These are phyloP conservation scores for Nomia melanderi DNA, from an alignment of 1,140 invertebrate genomes.

Conservation along the genomic window DNA sequence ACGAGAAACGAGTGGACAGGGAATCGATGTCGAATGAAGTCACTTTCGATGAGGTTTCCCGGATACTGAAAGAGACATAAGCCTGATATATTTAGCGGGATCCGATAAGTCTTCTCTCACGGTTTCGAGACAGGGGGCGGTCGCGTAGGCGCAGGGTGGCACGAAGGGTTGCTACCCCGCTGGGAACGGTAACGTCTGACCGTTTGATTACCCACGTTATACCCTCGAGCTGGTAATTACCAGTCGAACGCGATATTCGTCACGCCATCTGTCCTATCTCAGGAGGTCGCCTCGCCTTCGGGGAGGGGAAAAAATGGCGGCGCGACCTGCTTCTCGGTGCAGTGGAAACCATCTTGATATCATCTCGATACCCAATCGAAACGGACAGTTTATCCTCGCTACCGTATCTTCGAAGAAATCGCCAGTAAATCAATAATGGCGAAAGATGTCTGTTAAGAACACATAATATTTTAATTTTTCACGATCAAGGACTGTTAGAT, in stretches of 20 bases:
- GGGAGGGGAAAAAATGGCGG: constrained; percentile 11
- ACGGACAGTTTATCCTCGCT: too few relatives aligned
- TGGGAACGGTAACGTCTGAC: constrained; percentile 61
- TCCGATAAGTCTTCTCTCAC: constrained; percentile 38
- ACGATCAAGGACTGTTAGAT: too few relatives aligned
- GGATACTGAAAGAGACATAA: constrained; percentile 34
- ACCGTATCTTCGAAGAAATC: background rate
- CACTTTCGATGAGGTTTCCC: constrained; percentile 32
- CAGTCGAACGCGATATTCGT: constrained; percentile 68
- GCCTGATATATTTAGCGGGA: constrained; percentile 45
- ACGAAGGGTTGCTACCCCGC: constrained; percentile 39
- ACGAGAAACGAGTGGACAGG: background rate
- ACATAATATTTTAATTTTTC: too few relatives aligned
- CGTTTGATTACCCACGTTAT: constrained; percentile 62
- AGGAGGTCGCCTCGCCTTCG: constrained; percentile 9
- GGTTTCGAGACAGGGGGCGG: constrained; percentile 28
- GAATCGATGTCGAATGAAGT: constrained; percentile 34
- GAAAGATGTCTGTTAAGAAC: too few relatives aligned
- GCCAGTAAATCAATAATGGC: background rate
- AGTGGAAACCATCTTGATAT: background rate
- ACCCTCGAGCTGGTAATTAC: constrained; percentile 61
- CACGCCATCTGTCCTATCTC: constrained; percentile 68
- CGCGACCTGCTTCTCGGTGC: background rate
- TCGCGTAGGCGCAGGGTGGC: constrained; percentile 22
- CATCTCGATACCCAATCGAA: background rate